A percentile compares a stretch with the other conserved stretches of the same genome.
Conservation (phyloP, 2,113 vertebrate species). For the Myrmecobius fasciatus region DNA sequence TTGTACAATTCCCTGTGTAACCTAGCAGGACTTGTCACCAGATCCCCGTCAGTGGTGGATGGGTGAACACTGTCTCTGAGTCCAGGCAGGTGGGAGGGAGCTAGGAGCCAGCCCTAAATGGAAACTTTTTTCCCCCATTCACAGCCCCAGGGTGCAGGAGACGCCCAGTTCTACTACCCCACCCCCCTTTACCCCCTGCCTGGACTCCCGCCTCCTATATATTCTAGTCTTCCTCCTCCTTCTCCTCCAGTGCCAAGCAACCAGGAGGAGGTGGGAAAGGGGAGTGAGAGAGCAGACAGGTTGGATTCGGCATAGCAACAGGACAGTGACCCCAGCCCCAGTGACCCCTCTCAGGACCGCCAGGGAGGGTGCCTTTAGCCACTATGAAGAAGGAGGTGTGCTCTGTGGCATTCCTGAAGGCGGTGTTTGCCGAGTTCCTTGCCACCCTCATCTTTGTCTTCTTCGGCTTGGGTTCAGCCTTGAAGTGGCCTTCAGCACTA, state of each 20-base stretch:
- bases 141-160: slow-evolving; percentile 27
- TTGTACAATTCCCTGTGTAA: background rate
- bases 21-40: background rate
- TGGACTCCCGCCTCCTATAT: slow-evolving; percentile 67
- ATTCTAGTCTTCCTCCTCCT: slow-evolving; percentile 43
- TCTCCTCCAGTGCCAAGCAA: slow-evolving; percentile 25
- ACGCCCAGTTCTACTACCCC: slow-evolving; percentile 70
- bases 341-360: background rate
- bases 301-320: background rate
- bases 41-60: background rate
- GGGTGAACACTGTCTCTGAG: background rate
- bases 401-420: slow-evolving; percentile 84
- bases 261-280: slow-evolving; percentile 78
- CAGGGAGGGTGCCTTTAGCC: slow-evolving; percentile 57
- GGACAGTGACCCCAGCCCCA: background rate
- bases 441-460: slow-evolving; percentile 89
- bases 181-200: slow-evolving; percentile 31
- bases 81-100: background rate
- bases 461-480: slow-evolving; percentile 86
- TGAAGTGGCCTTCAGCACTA: slow-evolving; percentile 85
- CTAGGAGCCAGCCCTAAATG: background rate
- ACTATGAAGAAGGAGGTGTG: slow-evolving; percentile 86
- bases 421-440: slow-evolving; percentile 86
- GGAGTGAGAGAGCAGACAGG: slow-evolving; percentile 46
- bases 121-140: background rate